phyloP scores from a whole-genome alignment of 2,797 vertebrate genomes.

The Delichon dasypus region DNA sequence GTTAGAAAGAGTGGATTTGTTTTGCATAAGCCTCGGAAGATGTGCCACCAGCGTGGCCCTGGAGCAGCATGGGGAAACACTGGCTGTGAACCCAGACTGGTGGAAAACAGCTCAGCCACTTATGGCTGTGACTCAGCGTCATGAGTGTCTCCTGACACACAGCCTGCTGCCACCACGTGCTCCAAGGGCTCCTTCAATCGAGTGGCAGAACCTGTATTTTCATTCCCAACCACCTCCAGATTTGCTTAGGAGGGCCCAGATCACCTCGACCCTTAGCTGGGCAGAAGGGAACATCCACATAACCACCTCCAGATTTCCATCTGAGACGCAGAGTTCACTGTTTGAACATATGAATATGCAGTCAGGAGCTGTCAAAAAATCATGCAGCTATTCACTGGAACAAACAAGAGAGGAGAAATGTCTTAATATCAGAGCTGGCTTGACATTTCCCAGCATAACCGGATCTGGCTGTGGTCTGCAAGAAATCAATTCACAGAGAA shows the following conservation, averaged over 20 bases:
- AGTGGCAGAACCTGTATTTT: not conserved
- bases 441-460: constrained; percentile 30
- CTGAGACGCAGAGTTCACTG: not conserved
- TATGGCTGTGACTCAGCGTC: not conserved
- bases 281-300: not conserved
- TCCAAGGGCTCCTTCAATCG: not conserved
- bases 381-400: not conserved
- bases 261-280: not conserved
- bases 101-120: not conserved
- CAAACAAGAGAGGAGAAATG: constrained; percentile 24
- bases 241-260: not conserved
- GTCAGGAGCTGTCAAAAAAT: constrained; percentile 29
- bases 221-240: not conserved
- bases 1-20: not conserved
- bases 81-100: not conserved
- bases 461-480: not conserved
- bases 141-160: not conserved
- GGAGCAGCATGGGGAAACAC: not conserved
- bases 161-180: not conserved
- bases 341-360: constrained; percentile 27
- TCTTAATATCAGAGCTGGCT: constrained; percentile 43
- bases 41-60: accelerated
- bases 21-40: not conserved
- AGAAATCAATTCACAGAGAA: constrained; percentile 42
- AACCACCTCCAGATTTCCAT: not conserved